These are phyloP conservation scores for Chloroceryle aenea DNA, from an alignment of 2,113 vertebrate species.

Conservation along the genomic window DNA sequence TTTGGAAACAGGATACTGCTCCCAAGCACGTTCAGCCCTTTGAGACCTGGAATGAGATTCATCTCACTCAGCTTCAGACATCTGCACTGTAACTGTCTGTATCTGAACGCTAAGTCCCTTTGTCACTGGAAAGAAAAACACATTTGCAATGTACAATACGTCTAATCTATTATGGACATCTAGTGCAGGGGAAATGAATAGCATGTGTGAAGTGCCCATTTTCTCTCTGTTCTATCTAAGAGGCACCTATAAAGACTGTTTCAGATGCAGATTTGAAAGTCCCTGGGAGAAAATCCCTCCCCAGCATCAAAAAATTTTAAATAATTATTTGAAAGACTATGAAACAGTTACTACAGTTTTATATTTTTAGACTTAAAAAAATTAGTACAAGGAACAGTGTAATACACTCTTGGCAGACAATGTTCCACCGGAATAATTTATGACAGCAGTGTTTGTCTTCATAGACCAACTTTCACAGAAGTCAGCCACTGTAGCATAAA, in stretches of 20 bases:
- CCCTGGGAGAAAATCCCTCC: background rate
- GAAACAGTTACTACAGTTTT: background rate
- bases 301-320: background rate
- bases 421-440: background rate
- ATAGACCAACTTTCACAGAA: background rate
- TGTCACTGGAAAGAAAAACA: slow-evolving; percentile 4
- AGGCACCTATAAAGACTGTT: background rate
- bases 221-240: background rate
- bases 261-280: background rate
- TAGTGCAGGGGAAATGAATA: background rate
- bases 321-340: background rate
- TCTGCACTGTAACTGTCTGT: background rate
- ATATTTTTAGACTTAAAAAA: background rate
- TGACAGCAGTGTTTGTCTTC: background rate
- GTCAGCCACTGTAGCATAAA: background rate
- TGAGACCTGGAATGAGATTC: slow-evolving; percentile 26
- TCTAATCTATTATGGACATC: background rate
- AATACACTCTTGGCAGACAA: background rate
- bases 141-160: background rate
- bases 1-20: slow-evolving; percentile 48
- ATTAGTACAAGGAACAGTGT: background rate
- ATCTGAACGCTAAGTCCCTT: background rate
- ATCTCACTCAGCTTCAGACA: slow-evolving; percentile 1
- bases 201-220: background rate
- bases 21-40: slow-evolving; percentile 16